Conservation (phyloP, 2,797 vertebrate genomes). For the Epinephelus malabaricus region DNA sequence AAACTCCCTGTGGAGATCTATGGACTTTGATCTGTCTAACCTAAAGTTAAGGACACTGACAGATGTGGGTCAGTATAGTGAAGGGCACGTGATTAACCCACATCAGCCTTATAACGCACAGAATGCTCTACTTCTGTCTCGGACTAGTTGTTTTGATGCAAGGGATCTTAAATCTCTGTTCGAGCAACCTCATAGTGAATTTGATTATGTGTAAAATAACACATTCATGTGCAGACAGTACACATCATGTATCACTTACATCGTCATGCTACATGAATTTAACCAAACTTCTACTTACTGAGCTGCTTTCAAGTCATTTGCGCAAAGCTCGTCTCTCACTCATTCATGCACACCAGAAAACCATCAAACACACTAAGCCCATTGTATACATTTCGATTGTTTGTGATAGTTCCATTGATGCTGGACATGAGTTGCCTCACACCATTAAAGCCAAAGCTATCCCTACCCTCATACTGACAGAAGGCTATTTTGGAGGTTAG, state of each 20-base stretch:
- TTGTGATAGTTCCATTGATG: conserved; percentile 65
- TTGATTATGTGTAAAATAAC: conserved; percentile 1
- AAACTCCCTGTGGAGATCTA: conserved; percentile 49
- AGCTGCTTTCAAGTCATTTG: neutral
- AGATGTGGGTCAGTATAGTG: conserved; percentile 13
- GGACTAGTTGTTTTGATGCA: neutral
- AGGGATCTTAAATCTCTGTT: neutral
- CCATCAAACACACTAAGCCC: conserved; percentile 44
- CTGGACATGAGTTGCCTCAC: conserved; percentile 46
- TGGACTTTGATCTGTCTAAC: conserved; percentile 38
- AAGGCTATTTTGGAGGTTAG: conserved; percentile 86
- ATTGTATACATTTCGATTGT: conserved; percentile 45
- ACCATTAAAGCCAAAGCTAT: conserved; percentile 77
- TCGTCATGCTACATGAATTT: neutral
- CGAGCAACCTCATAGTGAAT: neutral
- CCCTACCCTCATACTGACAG: conserved; percentile 82
- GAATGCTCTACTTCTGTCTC: neutral
- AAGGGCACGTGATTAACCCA: conserved; percentile 19
- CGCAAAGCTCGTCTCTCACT: neutral
- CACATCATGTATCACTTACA: neutral
- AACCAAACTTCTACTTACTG: neutral
- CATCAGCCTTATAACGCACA: neutral
- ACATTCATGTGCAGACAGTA: neutral
- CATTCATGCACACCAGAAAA: conserved; percentile 38
- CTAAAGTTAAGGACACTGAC: conserved; percentile 34